These are phyloP conservation scores for Esox lucius DNA, from an alignment of 2,797 vertebrate genomes.

Conservation along the genomic window DNA sequence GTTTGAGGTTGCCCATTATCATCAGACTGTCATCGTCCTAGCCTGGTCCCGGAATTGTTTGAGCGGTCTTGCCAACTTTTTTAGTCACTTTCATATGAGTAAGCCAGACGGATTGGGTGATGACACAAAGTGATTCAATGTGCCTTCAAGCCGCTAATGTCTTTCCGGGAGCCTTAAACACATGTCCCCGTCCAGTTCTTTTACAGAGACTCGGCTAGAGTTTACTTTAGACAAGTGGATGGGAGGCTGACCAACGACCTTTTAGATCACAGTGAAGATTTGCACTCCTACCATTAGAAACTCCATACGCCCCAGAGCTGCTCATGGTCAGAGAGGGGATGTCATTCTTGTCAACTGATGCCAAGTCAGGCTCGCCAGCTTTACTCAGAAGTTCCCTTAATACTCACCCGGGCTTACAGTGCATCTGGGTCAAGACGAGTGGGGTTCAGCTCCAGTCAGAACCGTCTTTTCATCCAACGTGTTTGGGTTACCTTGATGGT, in stretches of 20 bases:
- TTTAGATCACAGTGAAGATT: too few species aligned
- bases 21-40: neutral
- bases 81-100: too few species aligned
- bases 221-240: neutral
- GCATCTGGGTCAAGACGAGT: too few species aligned
- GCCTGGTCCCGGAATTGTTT: neutral
- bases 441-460: too few species aligned
- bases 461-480: too few species aligned
- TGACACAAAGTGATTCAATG: neutral
- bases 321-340: neutral
- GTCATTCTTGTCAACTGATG: neutral
- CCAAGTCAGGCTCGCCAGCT: neutral
- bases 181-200: neutral
- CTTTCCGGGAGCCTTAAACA: neutral
- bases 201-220: neutral
- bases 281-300: too few species aligned
- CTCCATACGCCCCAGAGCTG: neutral
- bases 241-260: too few species aligned
- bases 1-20: too few species aligned
- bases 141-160: neutral
- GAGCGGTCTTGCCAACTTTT: too few species aligned
- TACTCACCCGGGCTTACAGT: too few species aligned
- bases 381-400: neutral
- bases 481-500: too few species aligned
- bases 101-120: neutral